Evolutionary conservation across 2,888 invertebrate species (phyloP).

Genomic region (Norana najaformis): DNA sequence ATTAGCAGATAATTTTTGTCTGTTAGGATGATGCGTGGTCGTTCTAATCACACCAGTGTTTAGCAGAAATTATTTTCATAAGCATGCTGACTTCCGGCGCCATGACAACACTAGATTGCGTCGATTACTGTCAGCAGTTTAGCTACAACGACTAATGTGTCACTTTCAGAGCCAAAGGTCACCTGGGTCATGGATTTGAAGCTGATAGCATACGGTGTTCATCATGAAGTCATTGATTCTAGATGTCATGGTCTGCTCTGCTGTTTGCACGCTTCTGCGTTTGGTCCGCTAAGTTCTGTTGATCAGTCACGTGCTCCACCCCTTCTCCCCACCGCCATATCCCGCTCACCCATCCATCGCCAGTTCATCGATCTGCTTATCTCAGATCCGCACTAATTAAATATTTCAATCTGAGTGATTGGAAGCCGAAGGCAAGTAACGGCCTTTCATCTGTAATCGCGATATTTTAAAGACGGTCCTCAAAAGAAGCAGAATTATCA

Average conservation of each 20-base stretch:
- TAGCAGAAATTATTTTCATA: no score
- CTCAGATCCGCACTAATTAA: background rate
- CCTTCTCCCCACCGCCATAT: background rate
- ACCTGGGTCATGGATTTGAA: background rate
- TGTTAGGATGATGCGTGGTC: no score
- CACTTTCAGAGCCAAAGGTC: background rate
- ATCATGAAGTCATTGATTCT: background rate
- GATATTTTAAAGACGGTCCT: background rate
- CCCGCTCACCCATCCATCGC: background rate
- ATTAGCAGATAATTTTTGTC: no score
- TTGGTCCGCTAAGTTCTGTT: background rate
- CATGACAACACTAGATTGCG: no score
- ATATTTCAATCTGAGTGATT: background rate
- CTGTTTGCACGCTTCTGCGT: background rate
- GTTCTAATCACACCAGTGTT: no score
- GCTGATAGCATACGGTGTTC: no score
- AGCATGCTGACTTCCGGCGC: no score
- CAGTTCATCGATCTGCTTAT: background rate
- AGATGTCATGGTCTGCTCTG: background rate
- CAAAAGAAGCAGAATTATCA: background rate
- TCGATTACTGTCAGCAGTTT: background rate
- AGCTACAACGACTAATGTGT: background rate
- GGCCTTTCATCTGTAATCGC: background rate
- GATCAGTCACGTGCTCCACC: background rate
- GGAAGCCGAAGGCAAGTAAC: background rate